Evolutionary conservation across 2,888 invertebrate species (phyloP).

Genomic region (Timema cristinae): DNA sequence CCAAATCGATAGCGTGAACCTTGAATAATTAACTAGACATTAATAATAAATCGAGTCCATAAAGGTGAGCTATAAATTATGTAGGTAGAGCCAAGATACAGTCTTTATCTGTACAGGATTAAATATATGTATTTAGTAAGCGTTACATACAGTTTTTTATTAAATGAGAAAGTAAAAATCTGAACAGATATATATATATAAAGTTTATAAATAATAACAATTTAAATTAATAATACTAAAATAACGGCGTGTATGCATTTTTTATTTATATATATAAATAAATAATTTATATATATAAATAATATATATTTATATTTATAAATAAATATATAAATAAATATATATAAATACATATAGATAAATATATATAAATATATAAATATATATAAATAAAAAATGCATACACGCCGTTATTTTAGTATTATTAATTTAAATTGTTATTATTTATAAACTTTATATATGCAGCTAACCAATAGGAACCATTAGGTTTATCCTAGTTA

Average conservation of each 20-base stretch:
- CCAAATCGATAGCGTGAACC: slow-evolving; percentile 49
- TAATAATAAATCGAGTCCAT: no score
- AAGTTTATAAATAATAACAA: no score
- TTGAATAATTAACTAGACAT: slow-evolving; percentile 27
- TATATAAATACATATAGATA: not conserved
- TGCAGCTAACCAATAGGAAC: no score
- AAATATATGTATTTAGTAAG: no score
- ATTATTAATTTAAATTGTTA: not conserved
- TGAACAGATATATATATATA: not conserved
- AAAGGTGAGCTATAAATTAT: no score
- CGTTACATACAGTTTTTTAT: no score
- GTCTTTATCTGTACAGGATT: no score
- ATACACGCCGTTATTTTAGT: not conserved
- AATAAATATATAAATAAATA: not conserved
- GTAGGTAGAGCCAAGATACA: no score
- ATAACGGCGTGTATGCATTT: not conserved
- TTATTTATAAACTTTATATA: no score
- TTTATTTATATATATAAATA: not conserved
- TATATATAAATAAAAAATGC: not conserved
- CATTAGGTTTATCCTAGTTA: no score
- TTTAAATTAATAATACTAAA: not conserved
- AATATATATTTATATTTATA: not conserved
- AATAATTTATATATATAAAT: not conserved
- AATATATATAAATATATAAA: not conserved
- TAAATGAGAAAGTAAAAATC: no score